Evolutionary conservation across 2,797 vertebrate species (phyloP).

Genomic region (Crypturellus tataupa): DNA sequence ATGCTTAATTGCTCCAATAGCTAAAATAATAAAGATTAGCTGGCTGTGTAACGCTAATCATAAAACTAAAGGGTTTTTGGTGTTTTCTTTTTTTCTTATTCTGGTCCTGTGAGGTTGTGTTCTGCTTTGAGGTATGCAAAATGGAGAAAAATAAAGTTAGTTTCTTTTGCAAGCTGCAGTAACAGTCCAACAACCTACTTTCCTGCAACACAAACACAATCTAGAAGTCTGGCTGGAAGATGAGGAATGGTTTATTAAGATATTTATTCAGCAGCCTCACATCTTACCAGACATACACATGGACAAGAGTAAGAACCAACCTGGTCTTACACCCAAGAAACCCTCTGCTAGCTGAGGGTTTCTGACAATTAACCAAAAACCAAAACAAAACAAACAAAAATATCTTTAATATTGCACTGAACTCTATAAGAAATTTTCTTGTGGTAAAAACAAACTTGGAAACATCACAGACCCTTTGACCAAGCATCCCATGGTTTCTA

Average conservation of each 20-base stretch:
- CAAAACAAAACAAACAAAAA: too few relatives aligned
- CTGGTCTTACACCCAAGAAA: neutral
- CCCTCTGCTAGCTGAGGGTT: neutral
- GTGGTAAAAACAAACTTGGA: neutral
- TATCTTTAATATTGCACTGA: neutral
- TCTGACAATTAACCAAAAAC: neutral
- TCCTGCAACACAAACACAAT: neutral
- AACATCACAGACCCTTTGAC: neutral
- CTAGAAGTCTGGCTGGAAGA: neutral
- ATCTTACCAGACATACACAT: neutral
- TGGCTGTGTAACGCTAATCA: constrained; percentile 47
- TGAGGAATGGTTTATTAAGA: neutral
- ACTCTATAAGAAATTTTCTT: neutral
- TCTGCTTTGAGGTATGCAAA: neutral
- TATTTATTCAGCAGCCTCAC: neutral
- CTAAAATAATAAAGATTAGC: constrained; percentile 65
- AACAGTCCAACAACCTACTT: neutral
- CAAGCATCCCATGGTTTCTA: neutral
- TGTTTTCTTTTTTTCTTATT: neutral
- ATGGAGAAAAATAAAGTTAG: neutral
- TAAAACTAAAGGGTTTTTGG: constrained; percentile 25
- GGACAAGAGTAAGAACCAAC: neutral
- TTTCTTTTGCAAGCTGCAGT: neutral
- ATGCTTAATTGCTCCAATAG: constrained; percentile 55
- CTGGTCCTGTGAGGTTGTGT: neutral